These are phyloP conservation scores for Pithys albifrons DNA, from an alignment of 2,113 vertebrate genomes.

Conservation along the genomic window DNA sequence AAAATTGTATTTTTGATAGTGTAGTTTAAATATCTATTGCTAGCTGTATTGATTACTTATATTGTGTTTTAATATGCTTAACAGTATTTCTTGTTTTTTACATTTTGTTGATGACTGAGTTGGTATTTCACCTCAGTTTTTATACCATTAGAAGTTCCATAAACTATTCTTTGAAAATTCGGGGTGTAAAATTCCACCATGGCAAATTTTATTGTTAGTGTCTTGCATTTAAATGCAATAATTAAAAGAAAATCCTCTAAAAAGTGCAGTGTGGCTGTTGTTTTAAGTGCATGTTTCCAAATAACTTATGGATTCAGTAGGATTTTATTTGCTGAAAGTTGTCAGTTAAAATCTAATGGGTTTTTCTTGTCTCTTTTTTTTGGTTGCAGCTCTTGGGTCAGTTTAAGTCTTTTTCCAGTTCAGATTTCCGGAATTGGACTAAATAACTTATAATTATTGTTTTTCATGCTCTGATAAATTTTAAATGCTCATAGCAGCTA, in stretches of 20 bases:
- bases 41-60: neutral
- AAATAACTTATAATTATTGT: neutral
- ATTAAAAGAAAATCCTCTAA: neutral
- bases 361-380: neutral
- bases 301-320: neutral
- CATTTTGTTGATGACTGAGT: neutral
- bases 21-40: neutral
- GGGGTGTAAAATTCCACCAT: neutral
- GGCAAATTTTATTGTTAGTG: neutral
- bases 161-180: neutral
- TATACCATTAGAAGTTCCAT: neutral
- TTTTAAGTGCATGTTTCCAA: neutral
- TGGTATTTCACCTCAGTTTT: neutral
- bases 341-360: neutral
- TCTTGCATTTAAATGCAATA: neutral
- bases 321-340: neutral
- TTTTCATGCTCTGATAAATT: slow-evolving; percentile 11
- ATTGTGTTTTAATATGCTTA: neutral
- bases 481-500: neutral
- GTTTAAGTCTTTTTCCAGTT: neutral
- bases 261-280: neutral
- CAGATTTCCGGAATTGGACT: neutral
- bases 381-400: neutral
- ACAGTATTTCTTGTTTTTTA: neutral
- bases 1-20: neutral